Base-by-base conservation (phyloP, 2,888 invertebrate species). In the Campopleginae sp. region DNA sequence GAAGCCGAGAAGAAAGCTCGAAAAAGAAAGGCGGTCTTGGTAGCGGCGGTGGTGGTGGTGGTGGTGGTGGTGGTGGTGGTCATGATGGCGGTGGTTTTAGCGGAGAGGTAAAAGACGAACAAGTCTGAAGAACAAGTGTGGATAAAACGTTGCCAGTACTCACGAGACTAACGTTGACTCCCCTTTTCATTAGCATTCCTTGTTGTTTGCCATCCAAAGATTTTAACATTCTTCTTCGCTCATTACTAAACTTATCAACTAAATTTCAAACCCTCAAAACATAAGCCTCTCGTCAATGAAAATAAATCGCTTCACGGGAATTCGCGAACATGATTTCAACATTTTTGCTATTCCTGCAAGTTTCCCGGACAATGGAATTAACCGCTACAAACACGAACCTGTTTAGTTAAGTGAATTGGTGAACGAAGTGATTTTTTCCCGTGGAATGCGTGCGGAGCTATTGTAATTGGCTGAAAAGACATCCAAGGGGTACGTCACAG, bases 1-100 rank as follows among this genome's bases (percentile, higher is more conserved):
- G 48, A 61, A 66, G 33, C 68, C 66, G 68, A 75, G 19, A 68
- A 58, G 54, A 71, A 31, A 51, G 46, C 51, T 51, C 70, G 46
- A 72, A 63, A 68, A 75, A 71, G 68, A 75, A 71, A 63, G 58
- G 72, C 65, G 63, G 63, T 76, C 46, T 54, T 71, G 71, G 33
- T 71, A 83, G 84, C 80, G 86, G 84, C 81, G 79, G 85, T 68
- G 72, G 44, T 46, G 82, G 84, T 82, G 76, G 86, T 72, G 72
- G 44, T 54, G 82, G 84, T 82, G 86, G 87, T 80, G 78, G 84
- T 82, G 79, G 86, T 72, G 75, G 48, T 54, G 82, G 84, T 82
- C 77, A 85, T 72, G 72, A 44, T 54, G 82, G 84, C 80, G 85
- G 87, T 80, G 78, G 86, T 76, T n/a, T n/a, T 23, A 31, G 80